phyloP scores from a whole-genome alignment of 92 coral and sea anemone species.

The Paragorgia papillata region DNA sequence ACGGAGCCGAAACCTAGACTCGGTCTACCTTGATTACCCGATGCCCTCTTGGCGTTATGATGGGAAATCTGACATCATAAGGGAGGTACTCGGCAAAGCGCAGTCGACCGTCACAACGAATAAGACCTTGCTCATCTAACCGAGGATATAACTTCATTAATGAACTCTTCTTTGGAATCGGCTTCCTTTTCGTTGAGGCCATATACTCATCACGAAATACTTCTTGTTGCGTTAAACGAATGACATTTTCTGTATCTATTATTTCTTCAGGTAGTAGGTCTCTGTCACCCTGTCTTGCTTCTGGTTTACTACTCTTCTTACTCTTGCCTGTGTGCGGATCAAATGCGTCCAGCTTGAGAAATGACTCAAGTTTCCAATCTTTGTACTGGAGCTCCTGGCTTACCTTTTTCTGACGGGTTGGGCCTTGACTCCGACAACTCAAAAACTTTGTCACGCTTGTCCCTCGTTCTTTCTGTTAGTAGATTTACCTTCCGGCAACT shows the following conservation, averaged over 20 bases:
- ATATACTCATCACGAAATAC: too few relatives aligned
- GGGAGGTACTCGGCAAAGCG: too few relatives aligned
- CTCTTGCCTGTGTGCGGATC: constrained; percentile 48
- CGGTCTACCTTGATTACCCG: constrained; percentile 52
- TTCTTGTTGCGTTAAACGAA: constrained; percentile 57
- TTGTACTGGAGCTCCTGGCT: too few relatives aligned
- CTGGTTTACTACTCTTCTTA: constrained; percentile 44
- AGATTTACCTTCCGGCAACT: constrained; percentile 8
- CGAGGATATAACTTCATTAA: constrained; percentile 32
- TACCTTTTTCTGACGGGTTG: too few relatives aligned
- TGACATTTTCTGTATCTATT: constrained; percentile 52
- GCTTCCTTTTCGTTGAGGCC: too few relatives aligned
- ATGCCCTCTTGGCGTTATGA: constrained; percentile 55
- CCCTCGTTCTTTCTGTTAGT: constrained; percentile 15
- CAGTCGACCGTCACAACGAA: too few relatives aligned
- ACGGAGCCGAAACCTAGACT: too few relatives aligned
- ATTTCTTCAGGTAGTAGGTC: constrained; percentile 51
- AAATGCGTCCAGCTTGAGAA: constrained; percentile 47
- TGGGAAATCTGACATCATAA: constrained; percentile 52
- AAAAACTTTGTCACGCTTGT: neutral
- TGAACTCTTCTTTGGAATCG: too few relatives aligned
- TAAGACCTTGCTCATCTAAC: constrained; percentile 58
- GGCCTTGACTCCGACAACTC: neutral
- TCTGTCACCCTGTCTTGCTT: constrained; percentile 21
- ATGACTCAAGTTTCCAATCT: constrained; percentile 59